Evolutionary conservation across 2,797 vertebrate genomes (phyloP).

Genomic region (Typhlichthys eigenmanni): DNA sequence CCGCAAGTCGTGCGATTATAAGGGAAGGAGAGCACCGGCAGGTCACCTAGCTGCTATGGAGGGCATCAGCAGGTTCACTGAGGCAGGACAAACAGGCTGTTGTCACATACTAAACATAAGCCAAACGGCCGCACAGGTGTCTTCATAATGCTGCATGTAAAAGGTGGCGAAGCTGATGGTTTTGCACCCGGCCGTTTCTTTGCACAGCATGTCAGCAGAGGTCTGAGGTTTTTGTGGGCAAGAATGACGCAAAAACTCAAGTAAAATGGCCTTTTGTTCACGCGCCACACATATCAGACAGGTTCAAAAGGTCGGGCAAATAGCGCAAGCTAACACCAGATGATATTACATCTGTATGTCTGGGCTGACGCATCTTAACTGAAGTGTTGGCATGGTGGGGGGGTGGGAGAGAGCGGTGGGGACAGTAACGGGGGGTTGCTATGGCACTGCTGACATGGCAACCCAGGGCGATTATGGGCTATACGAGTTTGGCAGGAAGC

Average conservation of each 20-base stretch:
- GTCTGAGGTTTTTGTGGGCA: background rate
- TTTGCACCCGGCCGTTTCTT: background rate
- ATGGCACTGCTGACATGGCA: slow-evolving; percentile 58
- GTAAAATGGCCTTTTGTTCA: slow-evolving; percentile 50
- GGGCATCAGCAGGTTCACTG: slow-evolving; percentile 37
- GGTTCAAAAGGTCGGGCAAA: slow-evolving; percentile 60
- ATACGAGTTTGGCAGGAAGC: slow-evolving; percentile 68
- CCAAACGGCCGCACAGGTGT: slow-evolving; percentile 12
- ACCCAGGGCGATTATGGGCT: slow-evolving; percentile 60
- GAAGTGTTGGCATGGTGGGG: slow-evolving; percentile 43
- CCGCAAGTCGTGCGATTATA: slow-evolving; percentile 56
- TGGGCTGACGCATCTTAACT: slow-evolving; percentile 43
- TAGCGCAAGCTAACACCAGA: slow-evolving; percentile 61
- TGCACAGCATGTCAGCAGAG: slow-evolving; percentile 20
- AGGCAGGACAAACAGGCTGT: slow-evolving; percentile 37
- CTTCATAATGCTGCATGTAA: slow-evolving; percentile 20
- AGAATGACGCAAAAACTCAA: background rate
- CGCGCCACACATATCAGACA: slow-evolving; percentile 31
- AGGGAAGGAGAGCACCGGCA: slow-evolving; percentile 50
- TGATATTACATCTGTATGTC: slow-evolving; percentile 56
- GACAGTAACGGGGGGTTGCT: slow-evolving; percentile 34
- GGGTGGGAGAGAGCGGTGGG: slow-evolving; percentile 40
- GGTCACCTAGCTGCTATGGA: slow-evolving; percentile 46
- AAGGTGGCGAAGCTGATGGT: background rate
- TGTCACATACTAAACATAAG: slow-evolving; percentile 36